phyloP scores from a whole-genome alignment of 2,888 invertebrate genomes.

The Callyntrura guangdongensis region DNA sequence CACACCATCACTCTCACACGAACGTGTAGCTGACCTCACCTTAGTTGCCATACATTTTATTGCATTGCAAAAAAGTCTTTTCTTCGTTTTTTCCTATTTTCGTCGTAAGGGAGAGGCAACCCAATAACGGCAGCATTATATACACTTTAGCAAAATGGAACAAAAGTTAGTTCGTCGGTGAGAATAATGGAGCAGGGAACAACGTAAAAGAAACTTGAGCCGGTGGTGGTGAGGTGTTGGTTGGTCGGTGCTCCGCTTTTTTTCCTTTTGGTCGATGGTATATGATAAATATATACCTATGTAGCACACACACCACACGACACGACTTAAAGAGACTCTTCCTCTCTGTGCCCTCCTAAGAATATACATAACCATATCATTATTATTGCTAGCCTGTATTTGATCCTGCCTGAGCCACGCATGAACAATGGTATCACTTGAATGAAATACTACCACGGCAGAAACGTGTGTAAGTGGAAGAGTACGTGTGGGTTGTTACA shows the following conservation, averaged over 20 bases:
- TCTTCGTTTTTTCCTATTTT: neutral
- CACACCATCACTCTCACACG: neutral
- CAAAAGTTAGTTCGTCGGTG: conserved; percentile 31
- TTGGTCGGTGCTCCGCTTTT: conserved; percentile 14
- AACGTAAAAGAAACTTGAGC: conserved; percentile 56
- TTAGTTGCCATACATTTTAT: conserved; percentile 48
- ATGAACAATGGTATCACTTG: conserved; percentile 52
- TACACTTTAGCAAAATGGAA: conserved; percentile 20
- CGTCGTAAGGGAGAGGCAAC: neutral
- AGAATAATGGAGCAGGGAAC: conserved; percentile 52
- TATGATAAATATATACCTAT: neutral
- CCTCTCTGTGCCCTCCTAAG: neutral
- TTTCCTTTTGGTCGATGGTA: conserved; percentile 22
- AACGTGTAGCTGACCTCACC: conserved; percentile 38
- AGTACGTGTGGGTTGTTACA: conserved; percentile 23
- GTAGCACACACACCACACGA: neutral
- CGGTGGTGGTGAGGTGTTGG: conserved; percentile 47
- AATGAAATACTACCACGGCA: conserved; percentile 35
- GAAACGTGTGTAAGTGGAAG: conserved; percentile 30
- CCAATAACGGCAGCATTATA: neutral
- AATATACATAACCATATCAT: neutral
- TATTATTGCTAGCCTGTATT: neutral
- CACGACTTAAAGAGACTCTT: conserved; percentile 12
- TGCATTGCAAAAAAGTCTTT: conserved; percentile 35
- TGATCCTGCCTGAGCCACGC: conserved; percentile 50